phyloP scores from a whole-genome alignment of 2,113 vertebrate genomes.

The Gobio gobio region DNA sequence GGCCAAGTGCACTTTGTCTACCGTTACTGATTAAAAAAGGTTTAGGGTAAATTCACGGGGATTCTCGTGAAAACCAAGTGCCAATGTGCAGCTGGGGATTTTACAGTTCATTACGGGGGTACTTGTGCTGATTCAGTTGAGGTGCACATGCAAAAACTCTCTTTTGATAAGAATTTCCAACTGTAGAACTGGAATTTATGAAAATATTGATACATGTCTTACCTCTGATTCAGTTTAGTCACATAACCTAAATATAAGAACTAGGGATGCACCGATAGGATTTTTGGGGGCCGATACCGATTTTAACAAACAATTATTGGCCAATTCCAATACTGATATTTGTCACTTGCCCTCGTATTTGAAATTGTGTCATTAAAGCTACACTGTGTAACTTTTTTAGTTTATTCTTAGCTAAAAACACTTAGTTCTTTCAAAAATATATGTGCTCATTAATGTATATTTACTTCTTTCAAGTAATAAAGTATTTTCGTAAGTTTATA shows the following conservation, averaged over 20 bases:
- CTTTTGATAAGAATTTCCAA: not conserved
- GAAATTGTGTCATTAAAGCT: no score
- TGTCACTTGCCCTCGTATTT: no score
- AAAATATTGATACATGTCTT: not conserved
- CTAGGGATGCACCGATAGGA: no score
- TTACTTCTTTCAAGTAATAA: no score
- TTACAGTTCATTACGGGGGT: not conserved
- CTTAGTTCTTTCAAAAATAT: no score
- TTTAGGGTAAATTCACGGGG: slow-evolving; percentile 3
- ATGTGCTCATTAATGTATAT: no score
- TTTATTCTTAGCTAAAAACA: no score
- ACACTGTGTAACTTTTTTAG: no score
- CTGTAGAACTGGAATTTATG: not conserved
- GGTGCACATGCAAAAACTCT: not conserved
- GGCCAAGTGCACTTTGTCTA: slow-evolving; percentile 2
- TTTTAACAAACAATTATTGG: no score
- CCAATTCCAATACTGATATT: no score
- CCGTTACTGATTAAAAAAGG: slow-evolving; percentile 17
- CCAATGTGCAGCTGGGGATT: not conserved
- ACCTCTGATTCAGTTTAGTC: not conserved
- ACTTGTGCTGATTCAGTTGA: not conserved
- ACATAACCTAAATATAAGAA: not conserved
- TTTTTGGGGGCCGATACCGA: no score
- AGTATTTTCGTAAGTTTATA: no score
- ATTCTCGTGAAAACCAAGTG: slow-evolving; percentile 5